Evolutionary conservation across 2,888 invertebrate genomes (phyloP).

Genomic region (Aphrophora alni): DNA sequence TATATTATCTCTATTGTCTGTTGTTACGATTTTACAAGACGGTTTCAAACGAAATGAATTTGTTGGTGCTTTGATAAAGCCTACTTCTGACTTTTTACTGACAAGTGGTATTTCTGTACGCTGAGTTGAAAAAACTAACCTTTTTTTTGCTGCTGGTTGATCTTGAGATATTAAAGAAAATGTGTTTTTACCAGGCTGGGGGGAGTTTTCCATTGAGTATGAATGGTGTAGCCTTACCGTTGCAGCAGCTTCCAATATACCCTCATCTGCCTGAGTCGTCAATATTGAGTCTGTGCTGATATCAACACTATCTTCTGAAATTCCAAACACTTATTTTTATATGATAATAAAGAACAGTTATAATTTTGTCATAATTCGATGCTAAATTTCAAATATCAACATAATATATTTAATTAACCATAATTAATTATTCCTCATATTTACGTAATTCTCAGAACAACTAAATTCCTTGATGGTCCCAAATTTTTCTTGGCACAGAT

Average conservation of each 20-base stretch:
- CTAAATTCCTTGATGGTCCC: no score
- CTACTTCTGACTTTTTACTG: background rate
- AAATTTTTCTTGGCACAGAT: no score
- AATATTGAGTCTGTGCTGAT: background rate
- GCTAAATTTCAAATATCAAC: no score
- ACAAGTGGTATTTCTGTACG: background rate
- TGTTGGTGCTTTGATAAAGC: slow-evolving; percentile 34
- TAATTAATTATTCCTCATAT: no score
- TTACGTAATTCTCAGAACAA: no score
- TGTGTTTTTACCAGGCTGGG: background rate
- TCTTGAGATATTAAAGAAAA: background rate
- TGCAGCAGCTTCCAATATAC: background rate
- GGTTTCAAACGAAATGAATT: slow-evolving; percentile 32
- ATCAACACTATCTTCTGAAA: slow-evolving; percentile 45
- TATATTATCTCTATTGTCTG: background rate
- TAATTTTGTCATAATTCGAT: no score
- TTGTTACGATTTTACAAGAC: background rate
- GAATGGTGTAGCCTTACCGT: slow-evolving; percentile 17
- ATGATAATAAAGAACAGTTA: no score
- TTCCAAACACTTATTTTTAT: background rate
- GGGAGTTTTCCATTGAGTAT: background rate
- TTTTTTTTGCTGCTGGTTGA: slow-evolving; percentile 33
- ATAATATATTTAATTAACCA: no score
- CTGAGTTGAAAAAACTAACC: slow-evolving; percentile 21
- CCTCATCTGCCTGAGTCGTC: background rate